Percentiles rank a stretch among this genome's conserved stretches.
Evolutionary conservation across 2,113 vertebrate species (phyloP).

Genomic region (Heliornis fulica): DNA sequence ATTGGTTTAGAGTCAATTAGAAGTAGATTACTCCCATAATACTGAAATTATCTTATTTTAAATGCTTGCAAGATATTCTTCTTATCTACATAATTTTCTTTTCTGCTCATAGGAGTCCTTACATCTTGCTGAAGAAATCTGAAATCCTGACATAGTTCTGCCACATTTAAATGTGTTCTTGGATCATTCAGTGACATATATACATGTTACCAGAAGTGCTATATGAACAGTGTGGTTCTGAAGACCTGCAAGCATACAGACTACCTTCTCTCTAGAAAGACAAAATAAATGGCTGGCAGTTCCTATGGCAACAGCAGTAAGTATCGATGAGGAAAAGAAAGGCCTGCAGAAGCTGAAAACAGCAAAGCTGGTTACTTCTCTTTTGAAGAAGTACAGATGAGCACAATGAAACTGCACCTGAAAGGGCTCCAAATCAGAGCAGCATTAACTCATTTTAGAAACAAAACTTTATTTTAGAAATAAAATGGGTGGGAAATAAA

Average conservation of each 20-base stretch:
- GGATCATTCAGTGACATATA: not conserved
- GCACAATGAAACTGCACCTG: not conserved
- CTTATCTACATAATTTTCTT: not conserved
- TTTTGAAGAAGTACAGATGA: not conserved
- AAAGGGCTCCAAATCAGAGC: not conserved
- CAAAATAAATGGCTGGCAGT: not conserved
- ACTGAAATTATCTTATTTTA: not conserved
- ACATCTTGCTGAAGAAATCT: not conserved
- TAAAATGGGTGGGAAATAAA: not conserved
- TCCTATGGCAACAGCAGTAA: conserved; percentile 2
- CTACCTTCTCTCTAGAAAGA: not conserved
- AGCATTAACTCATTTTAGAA: not conserved
- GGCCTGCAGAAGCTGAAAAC: not conserved
- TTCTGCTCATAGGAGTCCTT: not conserved
- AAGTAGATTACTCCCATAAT: not conserved
- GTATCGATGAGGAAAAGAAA: not conserved
- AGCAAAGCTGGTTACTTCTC: not conserved
- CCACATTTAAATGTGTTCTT: not conserved
- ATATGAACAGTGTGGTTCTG: not conserved
- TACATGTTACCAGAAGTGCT: not conserved
- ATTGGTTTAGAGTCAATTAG: not conserved
- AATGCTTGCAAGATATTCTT: not conserved
- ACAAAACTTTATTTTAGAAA: not conserved
- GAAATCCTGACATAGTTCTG: not conserved
- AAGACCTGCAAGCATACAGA: not conserved